phyloP scores from a whole-genome alignment of 2,797 vertebrate species.

The Mormyrus hasselquistii region DNA sequence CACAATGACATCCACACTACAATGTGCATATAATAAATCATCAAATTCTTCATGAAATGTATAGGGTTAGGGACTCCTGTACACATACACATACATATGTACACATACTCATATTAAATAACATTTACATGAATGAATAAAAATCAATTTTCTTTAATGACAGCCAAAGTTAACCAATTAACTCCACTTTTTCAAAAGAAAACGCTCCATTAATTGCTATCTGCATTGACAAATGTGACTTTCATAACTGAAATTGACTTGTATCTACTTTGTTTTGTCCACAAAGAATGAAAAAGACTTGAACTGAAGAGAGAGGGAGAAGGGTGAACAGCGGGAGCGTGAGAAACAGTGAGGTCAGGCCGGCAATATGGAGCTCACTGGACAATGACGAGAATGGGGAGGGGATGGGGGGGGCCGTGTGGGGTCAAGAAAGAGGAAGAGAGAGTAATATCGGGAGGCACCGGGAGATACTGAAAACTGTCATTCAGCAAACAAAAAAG shows the following conservation, averaged over 20 bases:
- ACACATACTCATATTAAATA: background rate
- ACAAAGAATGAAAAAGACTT: background rate
- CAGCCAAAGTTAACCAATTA: background rate
- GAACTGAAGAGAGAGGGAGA: conserved; percentile 33
- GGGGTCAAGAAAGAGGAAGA: conserved; percentile 6
- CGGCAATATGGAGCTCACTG: conserved; percentile 16
- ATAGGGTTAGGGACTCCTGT: background rate
- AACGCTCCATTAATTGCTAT: background rate
- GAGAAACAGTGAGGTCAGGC: conserved; percentile 53
- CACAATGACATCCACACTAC: background rate
- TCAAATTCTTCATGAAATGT: background rate
- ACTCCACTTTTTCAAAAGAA: background rate
- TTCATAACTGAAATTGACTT: background rate
- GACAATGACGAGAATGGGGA: background rate
- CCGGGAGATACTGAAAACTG: background rate
- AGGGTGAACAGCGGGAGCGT: conserved; percentile 42
- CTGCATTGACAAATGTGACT: background rate
- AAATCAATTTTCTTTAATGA: background rate
- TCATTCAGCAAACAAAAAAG: background rate
- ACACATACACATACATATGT: background rate
- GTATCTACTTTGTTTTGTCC: background rate
- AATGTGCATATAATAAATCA: conserved; percentile 29
- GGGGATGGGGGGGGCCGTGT: background rate
- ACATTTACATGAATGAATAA: background rate
- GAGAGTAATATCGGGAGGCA: background rate